Conservation (phyloP, 2,888 invertebrate genomes). For the Scelioninae gen. 2 region DNA sequence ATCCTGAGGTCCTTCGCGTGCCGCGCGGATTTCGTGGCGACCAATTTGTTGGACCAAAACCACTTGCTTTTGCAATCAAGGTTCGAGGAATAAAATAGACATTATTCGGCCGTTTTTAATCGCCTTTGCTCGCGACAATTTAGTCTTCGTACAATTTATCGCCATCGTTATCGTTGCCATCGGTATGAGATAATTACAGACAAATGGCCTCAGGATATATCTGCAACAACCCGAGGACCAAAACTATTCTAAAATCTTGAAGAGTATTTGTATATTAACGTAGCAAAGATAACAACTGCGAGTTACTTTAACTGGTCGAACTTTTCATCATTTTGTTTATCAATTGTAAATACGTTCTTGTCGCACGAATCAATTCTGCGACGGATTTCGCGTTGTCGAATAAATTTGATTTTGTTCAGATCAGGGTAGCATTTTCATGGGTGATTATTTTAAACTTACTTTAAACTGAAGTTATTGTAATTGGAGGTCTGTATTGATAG, state of each 20-base stretch:
- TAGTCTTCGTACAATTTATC: no score
- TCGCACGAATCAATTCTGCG: neutral
- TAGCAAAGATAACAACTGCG: neutral
- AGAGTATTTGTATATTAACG: conserved; percentile 14
- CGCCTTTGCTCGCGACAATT: no score
- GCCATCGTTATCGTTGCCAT: no score
- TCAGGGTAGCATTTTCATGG: conserved; percentile 4
- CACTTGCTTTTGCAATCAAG: no score
- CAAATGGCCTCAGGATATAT: conserved; percentile 26
- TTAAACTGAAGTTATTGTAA: no score
- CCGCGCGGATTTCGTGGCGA: no score
- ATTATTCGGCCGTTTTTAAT: no score
- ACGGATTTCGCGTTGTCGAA: conserved; percentile 5
- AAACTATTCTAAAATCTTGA: conserved; percentile 33
- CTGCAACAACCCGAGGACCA: conserved; percentile 33
- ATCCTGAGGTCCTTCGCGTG: no score
- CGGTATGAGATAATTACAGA: no score
- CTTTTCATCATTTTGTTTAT: conserved; percentile 11
- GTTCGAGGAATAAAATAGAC: no score
- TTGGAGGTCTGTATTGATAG: neutral
- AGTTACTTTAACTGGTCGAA: conserved; percentile 5
- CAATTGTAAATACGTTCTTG: conserved; percentile 20
- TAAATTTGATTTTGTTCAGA: conserved; percentile 17
- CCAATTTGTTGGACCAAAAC: no score
- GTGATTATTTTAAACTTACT: conserved; percentile 24